Evolutionary conservation across 2,113 vertebrate species (phyloP).

Genomic region (Sander vitreus): DNA sequence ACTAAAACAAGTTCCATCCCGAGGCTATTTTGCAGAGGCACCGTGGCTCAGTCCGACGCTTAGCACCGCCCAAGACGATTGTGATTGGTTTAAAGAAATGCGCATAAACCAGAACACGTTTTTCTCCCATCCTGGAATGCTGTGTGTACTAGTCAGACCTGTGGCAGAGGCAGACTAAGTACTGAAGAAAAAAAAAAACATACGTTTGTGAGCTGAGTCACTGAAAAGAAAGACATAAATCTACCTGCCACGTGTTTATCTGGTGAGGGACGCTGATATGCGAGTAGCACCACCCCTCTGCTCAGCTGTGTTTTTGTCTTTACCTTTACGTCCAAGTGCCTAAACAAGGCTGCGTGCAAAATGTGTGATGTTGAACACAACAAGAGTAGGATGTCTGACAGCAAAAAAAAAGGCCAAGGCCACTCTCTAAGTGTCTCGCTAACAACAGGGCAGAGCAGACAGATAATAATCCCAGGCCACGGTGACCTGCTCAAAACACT

Average conservation of each 20-base stretch:
- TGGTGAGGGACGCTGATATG: background rate
- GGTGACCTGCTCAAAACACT: slow-evolving; percentile 20
- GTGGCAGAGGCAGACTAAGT: slow-evolving; percentile 17
- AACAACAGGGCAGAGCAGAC: slow-evolving; percentile 30
- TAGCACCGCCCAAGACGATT: too few species aligned
- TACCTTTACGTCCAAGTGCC: slow-evolving; percentile 5
- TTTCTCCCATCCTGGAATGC: too few species aligned
- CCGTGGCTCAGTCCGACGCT: too few species aligned
- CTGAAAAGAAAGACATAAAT: background rate
- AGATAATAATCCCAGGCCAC: slow-evolving; percentile 3
- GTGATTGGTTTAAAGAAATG: too few species aligned
- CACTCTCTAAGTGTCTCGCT: background rate
- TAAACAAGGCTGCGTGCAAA: slow-evolving; percentile 8
- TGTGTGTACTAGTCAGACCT: too few species aligned
- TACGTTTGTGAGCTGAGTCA: slow-evolving; percentile 23
- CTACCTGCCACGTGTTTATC: slow-evolving; percentile 7
- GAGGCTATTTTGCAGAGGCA: too few species aligned
- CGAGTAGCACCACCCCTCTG: background rate
- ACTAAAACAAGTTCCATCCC: too few species aligned
- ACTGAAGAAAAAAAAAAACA: background rate
- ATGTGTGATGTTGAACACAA: background rate
- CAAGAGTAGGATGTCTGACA: slow-evolving; percentile 36
- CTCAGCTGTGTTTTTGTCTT: slow-evolving; percentile 22
- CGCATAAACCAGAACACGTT: too few species aligned
- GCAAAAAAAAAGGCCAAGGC: slow-evolving; percentile 22